Conservation (phyloP, 2,113 vertebrate genomes). For the Protobothrops flavoviridis region DNA sequence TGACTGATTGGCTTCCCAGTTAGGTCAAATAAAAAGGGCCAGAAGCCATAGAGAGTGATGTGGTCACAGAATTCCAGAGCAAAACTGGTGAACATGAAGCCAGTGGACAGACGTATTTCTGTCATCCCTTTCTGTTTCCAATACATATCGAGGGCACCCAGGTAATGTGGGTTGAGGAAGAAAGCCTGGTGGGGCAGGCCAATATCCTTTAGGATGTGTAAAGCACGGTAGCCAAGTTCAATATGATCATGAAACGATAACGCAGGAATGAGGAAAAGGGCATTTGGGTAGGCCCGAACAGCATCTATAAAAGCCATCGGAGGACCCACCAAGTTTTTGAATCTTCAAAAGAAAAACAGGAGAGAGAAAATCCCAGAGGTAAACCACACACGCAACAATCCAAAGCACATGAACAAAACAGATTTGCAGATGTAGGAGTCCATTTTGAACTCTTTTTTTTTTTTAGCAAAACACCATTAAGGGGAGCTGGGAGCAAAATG, state of each 20-base stretch:
- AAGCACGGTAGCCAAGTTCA: neutral
- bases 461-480: neutral
- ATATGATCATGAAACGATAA: neutral
- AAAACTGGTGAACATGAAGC: constrained; percentile 24
- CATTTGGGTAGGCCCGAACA: neutral
- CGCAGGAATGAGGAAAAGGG: constrained; percentile 18
- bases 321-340: neutral
- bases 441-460: neutral
- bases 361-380: neutral
- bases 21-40: constrained; percentile 17
- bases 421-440: neutral
- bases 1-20: neutral
- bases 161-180: constrained; percentile 27
- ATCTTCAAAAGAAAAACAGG: constrained; percentile 2
- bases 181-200: neutral
- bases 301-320: neutral
- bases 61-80: constrained; percentile 28
- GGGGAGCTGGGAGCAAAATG: neutral
- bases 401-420: neutral
- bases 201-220: constrained; percentile 9
- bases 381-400: neutral
- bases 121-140: neutral
- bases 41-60: constrained; percentile 34
- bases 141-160: neutral
- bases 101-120: neutral